Evolutionary conservation across 2,797 vertebrate species (phyloP), one percentile per base, ranked within the genome.

Genomic region (Centroberyx gerrardi): DNA sequence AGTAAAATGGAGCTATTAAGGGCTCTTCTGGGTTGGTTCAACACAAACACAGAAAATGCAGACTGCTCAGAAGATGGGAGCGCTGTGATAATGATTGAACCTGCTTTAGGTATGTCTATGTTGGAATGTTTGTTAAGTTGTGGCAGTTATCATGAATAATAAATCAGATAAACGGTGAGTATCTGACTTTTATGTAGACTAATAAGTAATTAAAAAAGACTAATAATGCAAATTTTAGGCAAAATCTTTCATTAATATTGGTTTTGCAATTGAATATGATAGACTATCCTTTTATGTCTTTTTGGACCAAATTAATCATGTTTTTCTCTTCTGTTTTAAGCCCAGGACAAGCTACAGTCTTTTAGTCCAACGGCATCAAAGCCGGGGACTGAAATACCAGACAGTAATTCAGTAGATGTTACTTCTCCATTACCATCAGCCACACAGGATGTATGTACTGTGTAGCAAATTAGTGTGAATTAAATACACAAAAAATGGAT

Each of bases 21-120:
- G n/a, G 0, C 8, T 49, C 74, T 94, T 3, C 91, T 92, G 65
- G 0, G 1, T 0, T 90, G 90, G 90, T 38, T 66, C 0, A 88
- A 72, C 75, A 77, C 12, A 2, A 1, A 0, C 0, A 0, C 0
- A 0, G 0, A 0, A 0, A 0, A 1, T 0, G 0, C 0, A 4
- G 0, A n/a, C 0, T 75, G 56, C 1, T 0, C 0, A 0, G 0
- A 17, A 0, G 22, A 80, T 27, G 58, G 36, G 0, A 1, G 0
- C 0, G 87, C 29, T 38, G 2, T 2, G 7, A 54, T 92, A 8
- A 12, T 0, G 0, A 48, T 88, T 29, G 1, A 3, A 5, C 71
- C 82, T 6, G 8, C 0, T 66, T 29, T 75, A 92, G 90, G 92
- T 88, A 62, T 70, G 31, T 61, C 7, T 33, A 36, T 48, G 0